A percentile compares a stretch with the other conserved stretches of the same genome.
Evolutionary conservation across 2,888 invertebrate species (phyloP).

Genomic region (Eubasilissa splendida): DNA sequence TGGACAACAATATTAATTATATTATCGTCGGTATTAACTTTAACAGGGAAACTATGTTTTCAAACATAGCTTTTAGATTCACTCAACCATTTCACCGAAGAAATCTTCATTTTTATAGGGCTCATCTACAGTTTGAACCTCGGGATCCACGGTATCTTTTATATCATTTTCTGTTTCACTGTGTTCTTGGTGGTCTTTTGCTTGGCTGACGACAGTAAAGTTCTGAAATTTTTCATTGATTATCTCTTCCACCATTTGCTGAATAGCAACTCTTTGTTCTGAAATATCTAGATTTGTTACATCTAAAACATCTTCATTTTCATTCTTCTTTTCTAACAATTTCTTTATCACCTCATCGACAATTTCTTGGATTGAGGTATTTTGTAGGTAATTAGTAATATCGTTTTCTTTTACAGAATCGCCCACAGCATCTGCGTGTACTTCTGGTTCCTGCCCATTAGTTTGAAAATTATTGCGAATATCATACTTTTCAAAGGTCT

Average conservation of each 20-base stretch:
- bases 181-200: constrained; percentile 12
- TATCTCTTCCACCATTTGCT: constrained; percentile 71
- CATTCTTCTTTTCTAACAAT: constrained; percentile 71
- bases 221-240: constrained; percentile 63
- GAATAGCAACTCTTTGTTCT: constrained; percentile 68
- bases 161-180: not conserved
- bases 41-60: not conserved
- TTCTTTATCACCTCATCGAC: constrained; percentile 73
- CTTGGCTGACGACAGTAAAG: constrained; percentile 10
- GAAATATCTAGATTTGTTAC: constrained; percentile 60
- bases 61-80: constrained; percentile 6
- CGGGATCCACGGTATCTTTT: constrained; percentile 7
- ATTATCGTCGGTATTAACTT: not conserved
- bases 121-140: constrained; percentile 29
- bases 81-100: constrained; percentile 26
- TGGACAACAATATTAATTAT: not conserved
- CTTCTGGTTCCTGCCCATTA: constrained; percentile 18
- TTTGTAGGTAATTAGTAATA: constrained; percentile 43
- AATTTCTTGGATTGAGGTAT: constrained; percentile 64
- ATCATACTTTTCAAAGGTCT: not conserved
- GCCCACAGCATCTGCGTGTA: not conserved
- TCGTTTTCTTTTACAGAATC: constrained; percentile 44
- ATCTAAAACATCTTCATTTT: constrained; percentile 66
- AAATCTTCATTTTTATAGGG: constrained; percentile 36
- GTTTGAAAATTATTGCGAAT: not conserved